Evolutionary conservation across 2,797 vertebrate species (phyloP), one percentile per base, ranked within the genome.

Genomic region (Epinephelus awoara): DNA sequence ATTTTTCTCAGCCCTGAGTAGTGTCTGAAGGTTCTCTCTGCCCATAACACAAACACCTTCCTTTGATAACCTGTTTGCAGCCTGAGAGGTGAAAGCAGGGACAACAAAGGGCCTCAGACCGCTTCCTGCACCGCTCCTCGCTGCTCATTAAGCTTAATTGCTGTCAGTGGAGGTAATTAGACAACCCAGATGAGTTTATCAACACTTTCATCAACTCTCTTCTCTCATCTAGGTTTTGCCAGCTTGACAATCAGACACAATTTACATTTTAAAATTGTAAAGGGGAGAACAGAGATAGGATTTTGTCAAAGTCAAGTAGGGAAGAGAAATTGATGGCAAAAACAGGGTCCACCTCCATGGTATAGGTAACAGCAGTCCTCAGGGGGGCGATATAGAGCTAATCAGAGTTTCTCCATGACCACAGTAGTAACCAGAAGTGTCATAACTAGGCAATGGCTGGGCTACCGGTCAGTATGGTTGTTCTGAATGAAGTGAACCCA

Each of bases 121-220:
- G 1, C 6, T 7, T 15, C 17, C 15, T 56, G 40, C 6, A 40
- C 40, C 11, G 2, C 38, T 62, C 23, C 12, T n/a, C 3, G 40
- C 47, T 55, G 69, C 49, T 73, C 56, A 27, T 67, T 21, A 55
- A 23, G 10, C 56, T 13, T 61, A 67, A 73, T 50, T 18, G 19
- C 42, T 27, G 77, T 51, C 50, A 42, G 29, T 62, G 50, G 9
- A 51, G 12, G 13, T 63, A 68, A 63, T 68, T 34, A 72, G 17
- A 25, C 1, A 0, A 19, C 27, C 14, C 57, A 7, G 27, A 51
- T 50, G 54, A 73, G 70, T 51, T 63, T 19, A 56, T 79, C 57
- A 47, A 29, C 40, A 51, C 29, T 63, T 34, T 74, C 19, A 79
- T 73, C 64, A 73, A 56, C 40, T 78, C 55, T 58, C 61, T 29